Base-by-base conservation (phyloP, 2,797 vertebrate species). In the Eidolon dupreanum region DNA sequence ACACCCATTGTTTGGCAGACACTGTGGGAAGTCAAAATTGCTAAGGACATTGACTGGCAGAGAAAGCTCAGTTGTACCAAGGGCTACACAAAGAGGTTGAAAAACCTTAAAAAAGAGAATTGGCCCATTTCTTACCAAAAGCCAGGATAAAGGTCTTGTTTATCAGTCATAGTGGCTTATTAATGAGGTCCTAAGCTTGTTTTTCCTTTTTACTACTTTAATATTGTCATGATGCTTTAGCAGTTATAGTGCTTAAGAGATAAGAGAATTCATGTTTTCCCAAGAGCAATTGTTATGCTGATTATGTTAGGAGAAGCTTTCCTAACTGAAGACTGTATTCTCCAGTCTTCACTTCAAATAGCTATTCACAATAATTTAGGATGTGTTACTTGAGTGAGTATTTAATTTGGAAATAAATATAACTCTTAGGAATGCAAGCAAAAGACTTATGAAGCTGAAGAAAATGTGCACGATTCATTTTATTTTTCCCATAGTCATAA, bases 241-340 rank as follows among this genome's bases (percentile, higher is more conserved):
- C 43, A 89, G 31, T 90, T 70, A 49, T 51, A 68, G 91, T 90
- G 26, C 53, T 79, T 83, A 90, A 53, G n/a, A 95, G 41, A 94
- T 53, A 87, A 75, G 16, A 97, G 36, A 85, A 83, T 41, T 96
- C 75, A 55, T 38, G 43, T 86, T 84, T 28, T 81, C 78, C 79
- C 20, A 86, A 91, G 74, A 95, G 38, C 13, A 49, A 53, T 5
- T 28, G 38, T 59, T 51, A 90, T 6, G 17, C 46, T 28, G 36
- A 68, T 49, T 66, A 31, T 63, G 22, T 31, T 53, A 82, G 22
- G 33, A 41, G 49, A 93, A 8, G 17, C 17, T 92, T 90, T 94
- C 8, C 8, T 79, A 49, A 49, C 49, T 49, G 49, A 86, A 65
- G 84, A 51, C 20, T 36, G 12, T 70, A 3, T 49, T 74, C 15